Evolutionary conservation across 2,113 vertebrate genomes (phyloP).

Genomic region (Malurus alboscapulatus): DNA sequence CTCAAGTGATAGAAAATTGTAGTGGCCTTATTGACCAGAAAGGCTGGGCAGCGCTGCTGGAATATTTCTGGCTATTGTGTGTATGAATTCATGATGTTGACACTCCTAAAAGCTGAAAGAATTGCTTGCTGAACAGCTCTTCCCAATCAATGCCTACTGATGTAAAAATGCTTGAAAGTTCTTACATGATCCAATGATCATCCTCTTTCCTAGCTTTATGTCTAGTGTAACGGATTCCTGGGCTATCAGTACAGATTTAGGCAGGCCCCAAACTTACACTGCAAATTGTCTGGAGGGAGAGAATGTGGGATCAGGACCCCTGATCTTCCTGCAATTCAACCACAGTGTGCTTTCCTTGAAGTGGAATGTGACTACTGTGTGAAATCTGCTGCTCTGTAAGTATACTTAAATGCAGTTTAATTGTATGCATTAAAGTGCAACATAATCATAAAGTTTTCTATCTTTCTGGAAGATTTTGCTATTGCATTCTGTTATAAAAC

Average conservation of each 20-base stretch:
- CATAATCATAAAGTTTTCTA: not conserved
- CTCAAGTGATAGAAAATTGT: not conserved
- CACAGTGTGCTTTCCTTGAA: not conserved
- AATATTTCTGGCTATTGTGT: not conserved
- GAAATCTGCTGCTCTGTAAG: not conserved
- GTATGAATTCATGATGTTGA: not conserved
- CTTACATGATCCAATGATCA: not conserved
- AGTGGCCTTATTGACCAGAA: not conserved
- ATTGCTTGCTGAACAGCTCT: not conserved
- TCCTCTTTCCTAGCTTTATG: not conserved
- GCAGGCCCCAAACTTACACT: not conserved
- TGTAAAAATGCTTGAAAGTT: not conserved
- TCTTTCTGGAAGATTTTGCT: not conserved
- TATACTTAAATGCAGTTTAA: not conserved
- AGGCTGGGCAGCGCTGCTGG: not conserved
- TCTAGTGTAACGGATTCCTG: not conserved
- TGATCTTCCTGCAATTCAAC: not conserved
- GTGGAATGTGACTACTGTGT: not conserved
- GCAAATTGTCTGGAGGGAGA: not conserved
- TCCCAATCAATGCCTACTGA: not conserved
- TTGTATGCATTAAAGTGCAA: not conserved
- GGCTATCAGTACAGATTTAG: not conserved
- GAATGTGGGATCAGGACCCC: not conserved
- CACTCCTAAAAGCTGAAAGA: not conserved
- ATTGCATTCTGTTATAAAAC: slow-evolving; percentile 7